Evolutionary conservation across 2,797 vertebrate species (phyloP).

Genomic region (Xyrichtys novacula): DNA sequence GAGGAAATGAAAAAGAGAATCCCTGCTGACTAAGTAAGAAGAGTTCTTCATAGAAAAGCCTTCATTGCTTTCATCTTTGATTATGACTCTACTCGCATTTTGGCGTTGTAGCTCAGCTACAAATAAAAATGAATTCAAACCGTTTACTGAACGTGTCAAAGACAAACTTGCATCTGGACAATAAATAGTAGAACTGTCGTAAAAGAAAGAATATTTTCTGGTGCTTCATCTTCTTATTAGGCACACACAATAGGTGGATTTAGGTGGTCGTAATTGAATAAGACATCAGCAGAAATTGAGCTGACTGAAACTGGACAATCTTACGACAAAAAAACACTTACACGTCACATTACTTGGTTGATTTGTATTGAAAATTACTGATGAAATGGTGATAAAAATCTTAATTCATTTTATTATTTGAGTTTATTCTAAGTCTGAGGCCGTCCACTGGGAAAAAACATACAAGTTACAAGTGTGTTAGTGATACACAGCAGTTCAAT

Average conservation of each 20-base stretch:
- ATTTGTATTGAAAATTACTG: too few relatives aligned
- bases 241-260: accelerated
- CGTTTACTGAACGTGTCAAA: slow-evolving; percentile 19
- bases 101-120: slow-evolving; percentile 12
- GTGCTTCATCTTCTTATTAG: not conserved
- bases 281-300: too few relatives aligned
- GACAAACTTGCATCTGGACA: slow-evolving; percentile 25
- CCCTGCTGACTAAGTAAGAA: slow-evolving; percentile 47
- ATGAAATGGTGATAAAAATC: not conserved
- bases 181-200: not conserved
- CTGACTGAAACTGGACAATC: too few relatives aligned
- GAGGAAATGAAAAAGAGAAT: slow-evolving; percentile 63
- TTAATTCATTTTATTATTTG: not conserved
- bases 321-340: too few relatives aligned
- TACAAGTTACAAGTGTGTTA: too few relatives aligned
- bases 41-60: slow-evolving; percentile 31
- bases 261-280: slow-evolving; percentile 40
- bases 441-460: not conserved
- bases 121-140: slow-evolving; percentile 2
- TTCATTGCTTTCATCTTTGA: slow-evolving; percentile 61
- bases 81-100: slow-evolving; percentile 42
- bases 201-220: not conserved
- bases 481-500: too few relatives aligned
- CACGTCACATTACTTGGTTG: too few relatives aligned
- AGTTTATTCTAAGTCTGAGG: slow-evolving; percentile 1